Evolutionary conservation across 2,113 vertebrate species (phyloP), one percentile per base, ranked within the genome.

Genomic region (Amazona guildingii): DNA sequence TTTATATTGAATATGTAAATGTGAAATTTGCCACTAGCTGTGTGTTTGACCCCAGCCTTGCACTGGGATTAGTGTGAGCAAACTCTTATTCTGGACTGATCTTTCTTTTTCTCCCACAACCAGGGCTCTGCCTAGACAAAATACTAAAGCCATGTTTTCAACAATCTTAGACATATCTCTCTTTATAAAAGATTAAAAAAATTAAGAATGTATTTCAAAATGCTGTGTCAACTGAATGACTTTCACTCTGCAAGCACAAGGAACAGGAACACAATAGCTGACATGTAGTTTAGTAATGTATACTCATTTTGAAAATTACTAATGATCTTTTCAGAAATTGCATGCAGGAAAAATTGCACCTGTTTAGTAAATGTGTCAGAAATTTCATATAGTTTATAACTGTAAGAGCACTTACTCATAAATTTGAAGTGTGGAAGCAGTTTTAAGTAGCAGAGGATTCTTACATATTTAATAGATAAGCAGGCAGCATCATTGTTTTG

Each of bases 1-100:
- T 94, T 94, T 78, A 82, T 90, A 92, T 84, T 92, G 92, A 86
- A 75, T 93, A 96, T 94, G 95, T 90, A 95, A 96, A 96, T 92
- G 95, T 97, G 90, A 93, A 96, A 97, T 97, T 95, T 96, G 80
- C 94, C 48, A 24, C 62, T 86, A 55, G 64, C 69, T 94, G 64
- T 82, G 24, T 92, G 41, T 94, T 93, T 86, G 94, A 84, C 90
- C 79, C 14, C 21, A 75, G 64, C 49, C 55, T 70, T 86, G 85
- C 51, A 57, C 57, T 69, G 62, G 48, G 51, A 94, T 94, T 92
- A 88, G 20, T 51, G 43, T 70, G 39, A 86, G 64, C 72, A 96
- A 82, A 83, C 78, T 77, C 63, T 66, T 86, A 33, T 48, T 88
- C 72, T 77, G 43, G 19, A 57, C 52, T 72, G 37, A 39, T 83